Base-by-base conservation (phyloP, 2,797 vertebrate genomes). In the Sciaenops ocellatus region DNA sequence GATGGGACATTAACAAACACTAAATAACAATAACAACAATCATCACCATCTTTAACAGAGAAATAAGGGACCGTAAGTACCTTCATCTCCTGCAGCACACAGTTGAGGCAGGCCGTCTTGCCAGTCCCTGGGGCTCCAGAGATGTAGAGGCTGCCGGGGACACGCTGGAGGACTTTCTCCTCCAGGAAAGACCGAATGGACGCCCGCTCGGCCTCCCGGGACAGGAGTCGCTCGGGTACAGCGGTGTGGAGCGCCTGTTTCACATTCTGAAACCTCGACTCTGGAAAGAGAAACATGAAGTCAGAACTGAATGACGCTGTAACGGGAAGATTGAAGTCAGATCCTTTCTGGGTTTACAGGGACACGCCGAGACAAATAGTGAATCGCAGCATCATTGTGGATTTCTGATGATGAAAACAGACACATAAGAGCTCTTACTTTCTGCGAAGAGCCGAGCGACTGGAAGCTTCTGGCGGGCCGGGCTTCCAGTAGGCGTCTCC, bases 111-210 rank as follows among this genome's bases (percentile, higher is more conserved):
- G 56, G 97, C 98, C 0, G 97, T 99, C 94, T 99, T 99, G 47
- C 98, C 98, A 0, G 98, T 99, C 1, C 98, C 98, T 0, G 98
- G 98, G 0, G 97, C 95, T 9, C 98, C 98, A 0, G 98, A 98
- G 86, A 99, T 94, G 80, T 99, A 99, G 69, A 99, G 96, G 85
- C 98, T 98, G 76, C 97, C 96, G 0, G 97, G 95, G 8, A 72
- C 91, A 1, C 50, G 79, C 9, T 47, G 92, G 59, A 95, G 92
- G 61, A 96, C 80, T 17, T 95, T 96, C 0, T 96, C 91, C 85
- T 90, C 84, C 83, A 99, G 92, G 89, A 99, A 99, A 3, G 88
- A 90, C 6, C 89, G 88, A 3, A 99, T 96, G 85, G 93, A 26
- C 0, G 80, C 76, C 0, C 88, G 93, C 90, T 99, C 97, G 0